Percentiles rank a stretch among this genome's conserved stretches.
phyloP scores from a whole-genome alignment of 35 echinoderm and acorn worm species.

The Anneissia japonica region DNA sequence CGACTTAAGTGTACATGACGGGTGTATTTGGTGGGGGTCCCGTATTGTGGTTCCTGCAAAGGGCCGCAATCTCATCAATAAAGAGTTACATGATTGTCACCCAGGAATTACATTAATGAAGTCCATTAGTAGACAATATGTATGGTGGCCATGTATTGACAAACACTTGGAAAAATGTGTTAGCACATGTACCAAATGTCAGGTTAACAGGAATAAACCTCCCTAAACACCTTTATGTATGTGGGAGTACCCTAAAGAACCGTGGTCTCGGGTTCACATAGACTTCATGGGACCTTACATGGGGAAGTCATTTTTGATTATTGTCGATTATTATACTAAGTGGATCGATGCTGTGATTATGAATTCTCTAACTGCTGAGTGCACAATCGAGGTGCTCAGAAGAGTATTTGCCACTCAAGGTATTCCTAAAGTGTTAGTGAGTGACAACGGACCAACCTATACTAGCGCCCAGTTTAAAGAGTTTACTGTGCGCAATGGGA shows the following conservation, averaged over 20 bases:
- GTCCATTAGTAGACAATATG: background rate
- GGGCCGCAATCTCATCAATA: slow-evolving; percentile 35
- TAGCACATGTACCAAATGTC: no score
- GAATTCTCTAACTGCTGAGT: background rate
- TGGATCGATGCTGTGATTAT: background rate
- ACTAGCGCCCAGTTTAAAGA: background rate
- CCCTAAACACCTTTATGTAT: slow-evolving; percentile 12
- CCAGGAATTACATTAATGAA: slow-evolving; percentile 37
- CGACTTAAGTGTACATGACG: slow-evolving; percentile 50
- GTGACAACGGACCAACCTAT: slow-evolving; percentile 8
- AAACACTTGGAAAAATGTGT: no score
- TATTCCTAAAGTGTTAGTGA: background rate
- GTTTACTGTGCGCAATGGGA: background rate
- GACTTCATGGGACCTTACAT: slow-evolving; percentile 9
- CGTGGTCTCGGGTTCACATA: slow-evolving; percentile 9
- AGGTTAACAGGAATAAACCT: background rate
- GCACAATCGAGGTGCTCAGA: background rate
- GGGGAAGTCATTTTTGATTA: slow-evolving; percentile 3
- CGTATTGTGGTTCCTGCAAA: slow-evolving; percentile 44
- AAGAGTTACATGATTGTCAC: slow-evolving; percentile 60
- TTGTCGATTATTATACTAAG: slow-evolving; percentile 8
- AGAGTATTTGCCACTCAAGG: slow-evolving; percentile 3
- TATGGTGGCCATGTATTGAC: slow-evolving; percentile 22
- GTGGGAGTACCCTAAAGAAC: background rate
- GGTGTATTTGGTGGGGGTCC: slow-evolving; percentile 50